These are phyloP conservation scores for Hartigia nigra DNA, from an alignment of 2,888 invertebrate genomes.

Conservation along the genomic window DNA sequence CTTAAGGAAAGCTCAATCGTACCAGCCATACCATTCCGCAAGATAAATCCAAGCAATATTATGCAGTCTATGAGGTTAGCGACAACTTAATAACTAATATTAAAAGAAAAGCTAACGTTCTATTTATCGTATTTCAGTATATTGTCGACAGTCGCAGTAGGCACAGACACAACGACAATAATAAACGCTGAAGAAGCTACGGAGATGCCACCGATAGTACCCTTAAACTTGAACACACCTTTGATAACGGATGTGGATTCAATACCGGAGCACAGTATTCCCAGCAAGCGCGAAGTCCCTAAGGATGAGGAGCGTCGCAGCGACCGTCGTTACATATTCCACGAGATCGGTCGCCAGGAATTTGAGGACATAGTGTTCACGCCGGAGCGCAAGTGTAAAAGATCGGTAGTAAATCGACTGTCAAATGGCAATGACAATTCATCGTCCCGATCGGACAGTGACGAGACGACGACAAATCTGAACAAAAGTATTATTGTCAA, in stretches of 20 bases:
- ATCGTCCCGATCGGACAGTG: slow-evolving; percentile 7
- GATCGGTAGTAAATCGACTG: slow-evolving; percentile 27
- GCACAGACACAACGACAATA: slow-evolving; percentile 66
- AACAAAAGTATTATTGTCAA: slow-evolving; percentile 16
- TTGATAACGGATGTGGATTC: slow-evolving; percentile 41
- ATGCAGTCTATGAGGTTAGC: slow-evolving; percentile 57
- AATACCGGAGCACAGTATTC: slow-evolving; percentile 27
- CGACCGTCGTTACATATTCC: slow-evolving; percentile 74
- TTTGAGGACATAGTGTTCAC: slow-evolving; percentile 78
- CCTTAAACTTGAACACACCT: slow-evolving; percentile 47
- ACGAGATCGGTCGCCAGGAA: slow-evolving; percentile 78
- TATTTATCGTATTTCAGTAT: too few relatives aligned
- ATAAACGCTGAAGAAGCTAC: slow-evolving; percentile 80
- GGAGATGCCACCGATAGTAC: slow-evolving; percentile 73
- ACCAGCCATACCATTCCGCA: slow-evolving; percentile 60
- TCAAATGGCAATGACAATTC: slow-evolving; percentile 30
- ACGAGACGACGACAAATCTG: neutral
- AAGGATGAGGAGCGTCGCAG: slow-evolving; percentile 55
- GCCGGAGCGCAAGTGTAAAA: slow-evolving; percentile 68
- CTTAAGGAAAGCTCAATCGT: slow-evolving; percentile 61
- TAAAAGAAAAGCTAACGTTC: too few relatives aligned
- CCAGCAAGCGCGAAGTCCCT: slow-evolving; percentile 10
- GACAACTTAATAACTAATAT: too few relatives aligned
- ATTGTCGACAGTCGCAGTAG: slow-evolving; percentile 51
- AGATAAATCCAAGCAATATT: slow-evolving; percentile 55